Percentiles rank a stretch among this genome's conserved stretches.
phyloP scores from a whole-genome alignment of 2,113 vertebrate species.

The Nannobrachium achirus region DNA sequence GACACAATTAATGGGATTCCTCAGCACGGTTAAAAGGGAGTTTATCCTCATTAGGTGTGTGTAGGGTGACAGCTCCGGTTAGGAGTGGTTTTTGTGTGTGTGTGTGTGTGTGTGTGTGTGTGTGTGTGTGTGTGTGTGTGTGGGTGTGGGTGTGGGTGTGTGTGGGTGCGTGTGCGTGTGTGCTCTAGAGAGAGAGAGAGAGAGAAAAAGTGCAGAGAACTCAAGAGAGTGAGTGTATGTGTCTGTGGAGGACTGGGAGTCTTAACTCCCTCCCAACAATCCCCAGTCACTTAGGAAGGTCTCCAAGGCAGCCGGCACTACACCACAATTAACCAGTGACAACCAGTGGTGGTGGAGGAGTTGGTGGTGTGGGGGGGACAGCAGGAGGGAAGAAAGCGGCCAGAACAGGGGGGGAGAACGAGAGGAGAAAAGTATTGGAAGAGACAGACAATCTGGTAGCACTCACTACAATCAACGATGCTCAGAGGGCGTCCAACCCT shows the following conservation, averaged over 20 bases:
- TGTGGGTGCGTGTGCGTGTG: conserved; percentile 28
- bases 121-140: conserved; percentile 8
- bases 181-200: conserved; percentile 8
- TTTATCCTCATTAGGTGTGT: conserved; percentile 75
- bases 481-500: conserved; percentile 25
- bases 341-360: conserved; percentile 4
- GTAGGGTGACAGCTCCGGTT: conserved; percentile 60
- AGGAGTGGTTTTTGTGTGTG: conserved; percentile 21
- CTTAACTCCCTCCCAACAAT: conserved; percentile 35
- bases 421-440: conserved; percentile 22
- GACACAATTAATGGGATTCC: conserved; percentile 62
- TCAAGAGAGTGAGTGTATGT: neutral
- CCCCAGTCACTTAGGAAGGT: conserved; percentile 44
- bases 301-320: conserved; percentile 43
- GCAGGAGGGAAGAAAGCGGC: neutral
- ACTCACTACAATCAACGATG: conserved; percentile 33
- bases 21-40: conserved; percentile 70
- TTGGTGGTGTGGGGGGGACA: conserved; percentile 1
- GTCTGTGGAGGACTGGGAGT: conserved; percentile 17
- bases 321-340: conserved; percentile 51
- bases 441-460: conserved; percentile 48
- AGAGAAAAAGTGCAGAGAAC: no score
- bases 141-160: conserved; percentile 34
- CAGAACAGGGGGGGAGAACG: neutral
- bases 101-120: conserved; percentile 14